Evolutionary conservation across 2,113 vertebrate species (phyloP).

Genomic region (Romanogobio albipinnatus): DNA sequence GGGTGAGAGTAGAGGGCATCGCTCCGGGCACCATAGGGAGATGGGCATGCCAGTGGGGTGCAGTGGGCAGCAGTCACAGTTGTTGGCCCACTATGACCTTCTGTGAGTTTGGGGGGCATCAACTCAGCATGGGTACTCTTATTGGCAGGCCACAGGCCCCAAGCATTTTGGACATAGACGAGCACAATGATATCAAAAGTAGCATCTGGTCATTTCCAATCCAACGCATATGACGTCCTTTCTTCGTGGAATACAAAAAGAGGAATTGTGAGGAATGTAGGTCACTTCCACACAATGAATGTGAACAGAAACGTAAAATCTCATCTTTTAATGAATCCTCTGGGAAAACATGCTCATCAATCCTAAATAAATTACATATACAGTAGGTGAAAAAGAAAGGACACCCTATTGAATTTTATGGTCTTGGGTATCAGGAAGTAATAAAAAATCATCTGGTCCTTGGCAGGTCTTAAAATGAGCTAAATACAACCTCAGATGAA

Average conservation of each 20-base stretch:
- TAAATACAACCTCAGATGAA: no score
- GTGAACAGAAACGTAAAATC: not conserved
- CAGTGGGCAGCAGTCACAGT: conserved; percentile 18
- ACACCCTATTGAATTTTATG: no score
- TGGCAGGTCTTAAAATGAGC: no score
- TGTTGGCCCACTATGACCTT: conserved; percentile 7
- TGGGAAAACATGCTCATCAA: no score
- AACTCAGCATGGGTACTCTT: not conserved
- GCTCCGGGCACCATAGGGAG: conserved; percentile 18
- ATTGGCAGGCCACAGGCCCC: not conserved
- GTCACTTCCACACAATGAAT: not conserved
- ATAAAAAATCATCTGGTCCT: no score
- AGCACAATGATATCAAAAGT: not conserved
- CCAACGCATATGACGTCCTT: not conserved
- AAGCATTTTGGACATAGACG: conserved; percentile 9
- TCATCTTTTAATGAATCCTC: no score
- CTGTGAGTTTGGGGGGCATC: conserved; percentile 7
- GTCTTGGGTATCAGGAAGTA: no score
- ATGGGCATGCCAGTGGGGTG: conserved; percentile 18
- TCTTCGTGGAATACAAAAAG: not conserved
- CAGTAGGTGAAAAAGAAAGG: no score
- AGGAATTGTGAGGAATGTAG: not conserved
- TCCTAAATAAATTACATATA: no score
- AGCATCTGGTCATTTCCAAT: conserved; percentile 9
- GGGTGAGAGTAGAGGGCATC: conserved; percentile 14